A percentile compares a stretch with the other conserved stretches of the same genome.
These are phyloP conservation scores for Hyperoplus immaculatus DNA, from an alignment of 2,797 vertebrate genomes.

Conservation along the genomic window DNA sequence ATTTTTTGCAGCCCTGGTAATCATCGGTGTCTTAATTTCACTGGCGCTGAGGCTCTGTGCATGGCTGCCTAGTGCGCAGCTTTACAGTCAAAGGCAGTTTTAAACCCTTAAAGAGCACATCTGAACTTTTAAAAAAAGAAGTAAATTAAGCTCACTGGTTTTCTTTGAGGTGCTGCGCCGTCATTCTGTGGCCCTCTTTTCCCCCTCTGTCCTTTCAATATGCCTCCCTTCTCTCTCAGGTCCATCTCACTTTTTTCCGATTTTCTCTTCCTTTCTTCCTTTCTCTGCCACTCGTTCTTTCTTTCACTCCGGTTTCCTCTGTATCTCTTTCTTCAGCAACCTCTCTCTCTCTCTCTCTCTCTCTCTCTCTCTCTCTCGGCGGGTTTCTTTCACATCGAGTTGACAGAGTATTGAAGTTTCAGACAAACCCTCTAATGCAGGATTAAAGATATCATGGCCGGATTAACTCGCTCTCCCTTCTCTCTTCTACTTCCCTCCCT, in stretches of 20 bases:
- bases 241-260: conserved; percentile 15
- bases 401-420: conserved; percentile 81
- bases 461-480: conserved; percentile 69
- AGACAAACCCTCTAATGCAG: conserved; percentile 82
- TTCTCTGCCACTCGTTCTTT: too few relatives aligned
- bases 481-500: conserved; percentile 29
- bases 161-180: conserved; percentile 48
- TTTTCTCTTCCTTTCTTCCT: background rate
- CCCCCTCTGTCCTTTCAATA: conserved; percentile 37
- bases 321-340: conserved; percentile 2
- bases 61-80: conserved; percentile 45
- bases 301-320: background rate
- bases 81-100: conserved; percentile 71
- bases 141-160: conserved; percentile 60
- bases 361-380: conserved; percentile 49
- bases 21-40: conserved; percentile 64
- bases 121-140: conserved; percentile 57
- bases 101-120: conserved; percentile 69
- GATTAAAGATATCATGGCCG: conserved; percentile 83
- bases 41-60: conserved; percentile 52
- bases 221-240: conserved; percentile 23
- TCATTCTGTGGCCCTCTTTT: conserved; percentile 42
- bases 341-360: conserved; percentile 19
- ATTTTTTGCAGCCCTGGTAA: conserved; percentile 59
- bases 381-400: conserved; percentile 71